phyloP scores from a whole-genome alignment of 2,888 invertebrate species.

The Keiferia lycopersicella region DNA sequence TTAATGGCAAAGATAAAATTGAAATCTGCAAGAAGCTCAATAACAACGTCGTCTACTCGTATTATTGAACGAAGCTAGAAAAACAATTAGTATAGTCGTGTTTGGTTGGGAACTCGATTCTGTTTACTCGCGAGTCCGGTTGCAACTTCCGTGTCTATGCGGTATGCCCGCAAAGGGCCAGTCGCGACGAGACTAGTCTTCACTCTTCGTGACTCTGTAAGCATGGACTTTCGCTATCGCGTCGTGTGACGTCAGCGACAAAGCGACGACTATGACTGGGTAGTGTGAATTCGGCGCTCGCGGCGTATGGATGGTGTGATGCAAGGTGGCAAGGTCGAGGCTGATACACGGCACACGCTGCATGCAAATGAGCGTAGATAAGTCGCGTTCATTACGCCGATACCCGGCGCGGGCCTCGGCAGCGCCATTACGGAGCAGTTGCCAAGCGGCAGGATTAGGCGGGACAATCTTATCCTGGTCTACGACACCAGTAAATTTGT shows the following conservation, averaged over 20 bases:
- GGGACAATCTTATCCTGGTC: conserved; percentile 19
- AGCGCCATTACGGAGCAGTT: conserved; percentile 50
- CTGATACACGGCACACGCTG: conserved; percentile 61
- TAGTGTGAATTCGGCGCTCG: conserved; percentile 53
- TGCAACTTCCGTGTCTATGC: conserved; percentile 3
- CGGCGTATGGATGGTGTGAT: conserved; percentile 43
- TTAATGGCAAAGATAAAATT: not conserved
- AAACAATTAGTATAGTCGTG: conserved; percentile 8
- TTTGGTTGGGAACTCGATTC: conserved; percentile 27
- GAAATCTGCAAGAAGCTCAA: conserved; percentile 7
- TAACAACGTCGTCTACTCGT: not conserved
- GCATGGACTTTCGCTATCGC: conserved; percentile 48
- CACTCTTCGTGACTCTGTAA: conserved; percentile 31
- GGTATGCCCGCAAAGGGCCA: conserved; percentile 5
- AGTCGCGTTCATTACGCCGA: conserved; percentile 72
- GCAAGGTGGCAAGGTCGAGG: conserved; percentile 76
- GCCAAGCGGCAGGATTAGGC: conserved; percentile 22
- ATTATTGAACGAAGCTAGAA: not conserved
- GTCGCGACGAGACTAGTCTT: conserved; percentile 26
- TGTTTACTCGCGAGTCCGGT: conserved; percentile 4
- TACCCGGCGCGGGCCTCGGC: conserved; percentile 59
- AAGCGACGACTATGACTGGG: conserved; percentile 37
- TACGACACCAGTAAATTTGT: not conserved
- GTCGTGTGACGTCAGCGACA: conserved; percentile 44
- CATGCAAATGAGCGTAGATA: conserved; percentile 77